Base-by-base conservation (phyloP, 2,797 vertebrate genomes). In the Arctocebus calabarensis region DNA sequence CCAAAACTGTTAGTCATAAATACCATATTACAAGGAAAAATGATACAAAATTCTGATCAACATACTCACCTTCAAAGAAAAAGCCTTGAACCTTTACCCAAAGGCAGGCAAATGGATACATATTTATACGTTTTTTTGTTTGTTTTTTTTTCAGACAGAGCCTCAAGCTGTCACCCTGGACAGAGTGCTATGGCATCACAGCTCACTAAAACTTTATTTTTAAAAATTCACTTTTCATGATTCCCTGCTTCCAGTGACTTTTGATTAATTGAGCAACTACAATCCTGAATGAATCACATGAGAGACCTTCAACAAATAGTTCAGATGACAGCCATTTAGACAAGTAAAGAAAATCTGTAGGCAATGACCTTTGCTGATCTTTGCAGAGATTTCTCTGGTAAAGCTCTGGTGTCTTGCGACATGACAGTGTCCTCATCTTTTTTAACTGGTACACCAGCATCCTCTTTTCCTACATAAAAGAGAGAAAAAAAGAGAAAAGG, bases 331-430 rank as follows among this genome's bases (percentile, higher is more conserved):
- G 83, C 12, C 75, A 48, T 48, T 27, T 66, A 66, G 73, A 73
- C 55, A 85, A 37, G 48, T 23, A 52, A 29, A 73, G 68, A 79
- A 90, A 94, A 96, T 45, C 29, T 77, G 62, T 16, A 74, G 57
- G 17, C 73, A 97, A 52, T 87, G 79, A 99, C 99, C 99, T 99
- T 99, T 77, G 99, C 99, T n/a, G 99, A 99, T 97, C 98, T 99
- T 96, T 99, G 99, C 93, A 99, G 98, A 45, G 97, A 98, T 95
- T 98, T 99, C 48, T 99, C 99, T 23, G 97, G 97, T 37, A 97
- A 91, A n/a, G 94, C 77, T 86, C 88, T 96, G 34, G 98, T 93
- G 95, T 99, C 98, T 79, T 78, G 95, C 77, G 97, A 78, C 22
- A 78, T 85, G 84, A 90, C 59, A 43, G 78, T 73, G 48, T 93